phyloP scores from a whole-genome alignment of 2,113 vertebrate species.

The Neotragus pygmaeus region DNA sequence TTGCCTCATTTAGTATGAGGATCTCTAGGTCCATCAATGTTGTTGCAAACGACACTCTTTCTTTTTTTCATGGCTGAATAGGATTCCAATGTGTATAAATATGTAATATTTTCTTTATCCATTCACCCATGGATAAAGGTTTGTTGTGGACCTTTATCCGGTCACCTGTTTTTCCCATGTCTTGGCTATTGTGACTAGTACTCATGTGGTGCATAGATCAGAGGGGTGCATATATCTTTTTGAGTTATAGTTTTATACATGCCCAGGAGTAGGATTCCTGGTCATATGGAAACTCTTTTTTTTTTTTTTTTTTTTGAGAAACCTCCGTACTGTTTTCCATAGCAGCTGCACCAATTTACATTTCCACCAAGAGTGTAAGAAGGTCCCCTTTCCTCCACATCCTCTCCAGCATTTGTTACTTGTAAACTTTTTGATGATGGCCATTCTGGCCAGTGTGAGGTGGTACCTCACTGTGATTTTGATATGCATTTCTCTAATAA shows the following conservation, averaged over 20 bases:
- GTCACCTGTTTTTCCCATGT: neutral
- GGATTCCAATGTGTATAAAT: neutral
- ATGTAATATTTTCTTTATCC: neutral
- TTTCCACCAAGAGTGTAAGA: neutral
- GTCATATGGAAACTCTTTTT: neutral
- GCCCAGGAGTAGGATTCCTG: neutral
- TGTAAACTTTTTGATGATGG: neutral
- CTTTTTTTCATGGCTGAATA: neutral
- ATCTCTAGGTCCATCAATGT: neutral
- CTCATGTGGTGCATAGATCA: neutral
- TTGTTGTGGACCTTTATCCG: neutral
- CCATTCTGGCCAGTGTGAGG: neutral
- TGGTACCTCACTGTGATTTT: neutral
- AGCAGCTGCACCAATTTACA: neutral
- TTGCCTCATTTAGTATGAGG: neutral
- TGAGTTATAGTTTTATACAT: neutral
- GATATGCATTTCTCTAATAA: neutral
- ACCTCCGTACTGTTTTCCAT: neutral
- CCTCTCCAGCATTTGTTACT: neutral
- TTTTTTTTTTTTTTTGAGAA: neutral
- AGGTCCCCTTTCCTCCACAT: neutral
- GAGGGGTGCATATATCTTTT: neutral
- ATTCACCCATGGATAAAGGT: too few species aligned
- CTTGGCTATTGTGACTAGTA: neutral
- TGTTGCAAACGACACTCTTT: neutral